Conservation (phyloP, 2,888 invertebrate genomes). For the Adela reaumurella region DNA sequence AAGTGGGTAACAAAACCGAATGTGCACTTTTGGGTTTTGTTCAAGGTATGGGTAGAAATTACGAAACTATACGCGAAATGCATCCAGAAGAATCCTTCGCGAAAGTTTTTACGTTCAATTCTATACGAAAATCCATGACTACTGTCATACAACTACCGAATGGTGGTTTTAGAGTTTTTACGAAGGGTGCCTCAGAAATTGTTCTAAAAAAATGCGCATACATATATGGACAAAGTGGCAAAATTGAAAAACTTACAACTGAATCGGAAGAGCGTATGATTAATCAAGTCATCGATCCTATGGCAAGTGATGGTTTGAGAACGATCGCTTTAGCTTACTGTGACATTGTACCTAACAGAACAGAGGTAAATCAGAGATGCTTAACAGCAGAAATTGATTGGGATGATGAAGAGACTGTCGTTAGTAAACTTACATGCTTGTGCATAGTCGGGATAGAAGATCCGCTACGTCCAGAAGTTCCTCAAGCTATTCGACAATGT, state of each 20-base stretch:
- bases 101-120: constrained; percentile 60
- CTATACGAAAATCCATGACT: constrained; percentile 62
- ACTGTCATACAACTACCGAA: constrained; percentile 49
- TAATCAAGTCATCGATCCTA: constrained; percentile 17
- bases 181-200: constrained; percentile 64
- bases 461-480: constrained; percentile 54
- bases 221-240: constrained; percentile 24
- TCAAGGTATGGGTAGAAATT: constrained; percentile 49
- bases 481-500: constrained; percentile 58
- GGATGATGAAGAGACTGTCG: constrained; percentile 48
- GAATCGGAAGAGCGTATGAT: constrained; percentile 15
- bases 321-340: constrained; percentile 55
- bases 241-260: constrained; percentile 13
- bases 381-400: constrained; percentile 37
- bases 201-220: constrained; percentile 53
- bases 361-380: constrained; percentile 32
- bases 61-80: constrained; percentile 50
- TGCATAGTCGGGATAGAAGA: constrained; percentile 58
- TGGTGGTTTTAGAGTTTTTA: constrained; percentile 51
- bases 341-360: constrained; percentile 39
- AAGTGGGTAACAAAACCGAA: constrained; percentile 67
- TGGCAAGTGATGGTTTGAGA: constrained; percentile 40
- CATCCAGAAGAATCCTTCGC: constrained; percentile 51
- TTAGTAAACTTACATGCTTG: constrained; percentile 46
- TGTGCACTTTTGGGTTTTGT: constrained; percentile 63